These are phyloP conservation scores for Yponomeuta evonymella DNA, from an alignment of 2,888 invertebrate genomes.

Conservation along the genomic window DNA sequence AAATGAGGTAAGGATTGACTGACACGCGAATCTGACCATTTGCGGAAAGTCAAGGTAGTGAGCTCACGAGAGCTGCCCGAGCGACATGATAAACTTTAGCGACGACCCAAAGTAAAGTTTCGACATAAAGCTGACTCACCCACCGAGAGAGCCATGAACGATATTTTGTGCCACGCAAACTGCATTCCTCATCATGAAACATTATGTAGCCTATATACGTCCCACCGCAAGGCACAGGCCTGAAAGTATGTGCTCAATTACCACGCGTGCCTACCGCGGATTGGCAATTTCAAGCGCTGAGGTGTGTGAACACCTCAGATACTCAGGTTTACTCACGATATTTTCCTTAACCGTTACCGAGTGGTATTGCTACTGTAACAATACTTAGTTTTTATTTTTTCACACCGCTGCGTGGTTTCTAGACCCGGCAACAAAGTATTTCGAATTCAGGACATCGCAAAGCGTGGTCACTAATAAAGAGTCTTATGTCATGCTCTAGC, in stretches of 20 bases:
- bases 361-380: too few species aligned
- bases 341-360: too few species aligned
- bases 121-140: constrained; percentile 4
- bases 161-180: not conserved
- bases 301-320: too few species aligned
- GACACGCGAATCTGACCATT: not conserved
- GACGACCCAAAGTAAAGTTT: not conserved
- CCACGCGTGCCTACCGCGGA: too few species aligned
- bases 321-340: too few species aligned
- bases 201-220: too few species aligned
- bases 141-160: not conserved
- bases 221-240: too few species aligned
- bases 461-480: constrained; percentile 10
- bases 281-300: too few species aligned
- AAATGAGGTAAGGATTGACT: not conserved
- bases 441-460: not conserved
- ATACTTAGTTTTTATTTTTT: not conserved
- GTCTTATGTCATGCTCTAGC: constrained; percentile 12
- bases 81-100: constrained; percentile 1
- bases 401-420: not conserved
- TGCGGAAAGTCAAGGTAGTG: constrained; percentile 21
- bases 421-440: not conserved
- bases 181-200: not conserved
- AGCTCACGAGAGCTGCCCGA: not conserved
- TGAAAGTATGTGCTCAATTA: too few species aligned